Base-by-base conservation (phyloP, 2,797 vertebrate genomes). In the Lacerta bilineata region DNA sequence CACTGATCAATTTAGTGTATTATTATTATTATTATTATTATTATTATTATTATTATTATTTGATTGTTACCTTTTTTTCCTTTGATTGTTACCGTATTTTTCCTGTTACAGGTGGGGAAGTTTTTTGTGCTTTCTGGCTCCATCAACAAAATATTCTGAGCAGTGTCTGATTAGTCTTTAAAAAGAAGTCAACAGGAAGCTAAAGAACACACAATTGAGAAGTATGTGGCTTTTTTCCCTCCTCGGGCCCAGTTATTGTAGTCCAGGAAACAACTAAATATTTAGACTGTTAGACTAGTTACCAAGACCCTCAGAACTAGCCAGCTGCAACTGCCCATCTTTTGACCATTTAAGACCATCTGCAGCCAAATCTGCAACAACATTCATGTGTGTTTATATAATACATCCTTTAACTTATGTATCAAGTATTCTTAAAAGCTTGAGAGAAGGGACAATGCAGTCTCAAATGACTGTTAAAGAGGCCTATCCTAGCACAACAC, bases 201-300 rank as follows among this genome's bases (percentile, higher is more conserved):
- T 90, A 87, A 91, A 77, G n/a, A 71, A 66, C 72, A 6, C 61
- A n/a, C 88, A 85, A 85, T 77, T 27, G 87, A 0, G 74, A 94
- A 94, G n/a, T 84, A 87, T 93, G 1, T 87, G 92, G 92, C 89
- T 91, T 92, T 90, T 89, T 88, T 91, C 76, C 36, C 15, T 89
- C 90, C 95, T 89, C 94, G 92, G 89, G 68, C 79, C 94, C 93
- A 55, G 93, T 92, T 93, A 92, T 82, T 92, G 95, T 93, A 97
- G 96, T 50, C 96, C 95, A 80, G 95, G 96, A 95, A 96, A 97
- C 96, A 89, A 89, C 88, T 55, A 95, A 96, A 96, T 95, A 96
- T 96, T 96, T 96, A 95, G 92, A 84, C 85, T 0, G 79, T 61
- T 93, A 69, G 84, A 91, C 50, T 91, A 90, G 85, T 81, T 79